phyloP scores from a whole-genome alignment of 2,797 vertebrate species.

The Cyclura pinguis region DNA sequence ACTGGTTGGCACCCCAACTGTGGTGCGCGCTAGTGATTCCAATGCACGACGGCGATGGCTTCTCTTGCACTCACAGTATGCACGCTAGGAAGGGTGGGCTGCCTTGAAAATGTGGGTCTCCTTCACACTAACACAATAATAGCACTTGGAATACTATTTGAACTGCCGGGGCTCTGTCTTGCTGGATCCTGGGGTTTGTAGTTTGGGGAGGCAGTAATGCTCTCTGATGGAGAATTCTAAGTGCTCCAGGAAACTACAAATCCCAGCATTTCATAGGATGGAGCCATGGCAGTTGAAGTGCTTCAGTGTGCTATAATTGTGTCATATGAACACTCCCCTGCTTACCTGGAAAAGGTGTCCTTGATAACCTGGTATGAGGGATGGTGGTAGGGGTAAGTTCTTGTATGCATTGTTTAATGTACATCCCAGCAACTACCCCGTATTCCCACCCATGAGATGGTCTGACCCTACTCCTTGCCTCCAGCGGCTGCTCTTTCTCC shows the following conservation, averaged over 20 bases:
- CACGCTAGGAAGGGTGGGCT: not conserved
- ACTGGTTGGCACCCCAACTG: too few species aligned
- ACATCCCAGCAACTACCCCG: not conserved
- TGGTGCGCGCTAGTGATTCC: not conserved
- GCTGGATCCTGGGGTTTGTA: not conserved
- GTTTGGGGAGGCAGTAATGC: not conserved
- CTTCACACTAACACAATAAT: not conserved
- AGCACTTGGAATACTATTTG: not conserved
- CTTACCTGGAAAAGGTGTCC: not conserved
- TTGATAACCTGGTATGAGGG: too few species aligned
- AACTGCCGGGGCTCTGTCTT: not conserved
- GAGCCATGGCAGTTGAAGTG: too few species aligned
- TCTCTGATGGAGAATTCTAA: not conserved
- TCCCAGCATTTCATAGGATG: too few species aligned
- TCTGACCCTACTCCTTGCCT: too few species aligned
- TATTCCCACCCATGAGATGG: too few species aligned
- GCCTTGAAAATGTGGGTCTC: not conserved
- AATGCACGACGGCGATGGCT: accelerated
- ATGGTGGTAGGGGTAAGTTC: too few species aligned
- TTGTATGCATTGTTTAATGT: not conserved
- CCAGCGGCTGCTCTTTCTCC: not conserved
- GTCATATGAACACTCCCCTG: not conserved
- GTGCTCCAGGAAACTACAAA: too few species aligned
- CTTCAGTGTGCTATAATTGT: too few species aligned
- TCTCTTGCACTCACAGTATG: not conserved